Base-by-base conservation (phyloP, 2,888 invertebrate species). In the Thysanoteuthis rhombus region DNA sequence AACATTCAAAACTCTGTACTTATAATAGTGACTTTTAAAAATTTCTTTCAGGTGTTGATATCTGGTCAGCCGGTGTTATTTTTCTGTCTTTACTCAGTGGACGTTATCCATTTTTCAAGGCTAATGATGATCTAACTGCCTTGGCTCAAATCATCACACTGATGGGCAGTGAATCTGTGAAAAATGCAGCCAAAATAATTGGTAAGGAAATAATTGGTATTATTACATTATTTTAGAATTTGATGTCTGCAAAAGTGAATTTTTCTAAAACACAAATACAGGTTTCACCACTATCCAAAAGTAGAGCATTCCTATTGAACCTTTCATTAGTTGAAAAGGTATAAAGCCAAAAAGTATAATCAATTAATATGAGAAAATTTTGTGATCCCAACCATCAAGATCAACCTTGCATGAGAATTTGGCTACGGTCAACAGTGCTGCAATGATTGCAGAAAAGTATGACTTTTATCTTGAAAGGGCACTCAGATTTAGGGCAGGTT, bases 1-100 rank as follows among this genome's bases (percentile, higher is more conserved):
- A 90, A 90, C 36, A 90, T 8, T 28, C 8, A 32, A 12, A 75
- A 75, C 8, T n/a, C 32, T 1, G 16, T n/a, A n/a, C 16, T n/a
- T 16, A n/a, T n/a, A n/a, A n/a, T n/a, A n/a, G 5, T 75, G 12
- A 25, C n/a, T n/a, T 75, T 75, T 75, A 6, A n/a, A 75, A 52
- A 19, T 6, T 58, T 58, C 28, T 58, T 94, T 97, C 97, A 98
- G 98, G 98, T 94, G 98, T 99, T 95, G 99, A 99, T 97, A 97
- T 98, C 95, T 99, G 99, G 99, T 98, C 99, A 93, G 98, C 98
- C 91, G 99, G 99, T 94, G 98, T 99, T 93, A 98, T 99, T 95
- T 98, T 99, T 96, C 97, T 98, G 12, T 98, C 98, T 93, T 97
- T 98, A 95, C 97, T 99, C 89, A 98, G 98, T 95, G 98, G 98